phyloP scores from a whole-genome alignment of 2,888 invertebrate genomes.

The Drosophila sordidula region DNA sequence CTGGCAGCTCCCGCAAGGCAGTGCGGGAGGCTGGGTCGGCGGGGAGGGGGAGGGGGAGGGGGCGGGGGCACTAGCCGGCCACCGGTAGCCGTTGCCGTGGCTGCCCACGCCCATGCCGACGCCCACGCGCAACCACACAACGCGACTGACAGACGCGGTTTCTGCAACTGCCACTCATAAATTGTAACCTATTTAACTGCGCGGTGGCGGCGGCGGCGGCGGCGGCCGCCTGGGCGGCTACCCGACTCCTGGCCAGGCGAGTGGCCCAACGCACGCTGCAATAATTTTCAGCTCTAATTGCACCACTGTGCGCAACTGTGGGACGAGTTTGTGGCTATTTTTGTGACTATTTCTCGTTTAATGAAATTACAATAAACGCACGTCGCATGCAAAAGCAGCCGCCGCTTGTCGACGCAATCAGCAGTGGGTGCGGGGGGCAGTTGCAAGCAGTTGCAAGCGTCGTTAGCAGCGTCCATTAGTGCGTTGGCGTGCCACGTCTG shows the following conservation, averaged over 20 bases:
- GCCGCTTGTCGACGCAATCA: constrained; percentile 56
- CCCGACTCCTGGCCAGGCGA: background rate
- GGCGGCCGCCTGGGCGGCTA: background rate
- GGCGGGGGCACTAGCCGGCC: constrained; percentile 7
- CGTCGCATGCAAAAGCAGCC: constrained; percentile 50
- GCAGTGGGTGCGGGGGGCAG: constrained; percentile 1
- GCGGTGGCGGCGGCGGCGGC: constrained; percentile 16
- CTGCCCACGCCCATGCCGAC: constrained; percentile 30
- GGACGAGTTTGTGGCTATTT: constrained; percentile 48
- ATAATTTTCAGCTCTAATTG: constrained; percentile 73
- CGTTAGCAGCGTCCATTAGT: constrained; percentile 73
- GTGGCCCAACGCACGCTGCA: constrained; percentile 23
- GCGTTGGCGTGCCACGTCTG: constrained; percentile 66
- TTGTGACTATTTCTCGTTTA: constrained; percentile 74
- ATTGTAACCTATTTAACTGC: constrained; percentile 75
- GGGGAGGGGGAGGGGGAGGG: constrained; percentile 2
- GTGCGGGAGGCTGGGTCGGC: too few species aligned
- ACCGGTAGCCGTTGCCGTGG: constrained; percentile 26
- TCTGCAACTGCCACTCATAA: constrained; percentile 67
- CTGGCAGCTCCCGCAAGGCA: too few species aligned
- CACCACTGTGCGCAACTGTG: constrained; percentile 56
- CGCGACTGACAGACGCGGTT: constrained; percentile 42
- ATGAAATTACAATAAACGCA: constrained; percentile 81
- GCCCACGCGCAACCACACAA: constrained; percentile 31
- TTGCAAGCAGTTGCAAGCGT: constrained; percentile 29